A percentile compares a stretch with the other conserved stretches of the same genome.
These are phyloP conservation scores for Conchocele bisecta DNA, from an alignment of 2,888 invertebrate genomes.

Conservation along the genomic window DNA sequence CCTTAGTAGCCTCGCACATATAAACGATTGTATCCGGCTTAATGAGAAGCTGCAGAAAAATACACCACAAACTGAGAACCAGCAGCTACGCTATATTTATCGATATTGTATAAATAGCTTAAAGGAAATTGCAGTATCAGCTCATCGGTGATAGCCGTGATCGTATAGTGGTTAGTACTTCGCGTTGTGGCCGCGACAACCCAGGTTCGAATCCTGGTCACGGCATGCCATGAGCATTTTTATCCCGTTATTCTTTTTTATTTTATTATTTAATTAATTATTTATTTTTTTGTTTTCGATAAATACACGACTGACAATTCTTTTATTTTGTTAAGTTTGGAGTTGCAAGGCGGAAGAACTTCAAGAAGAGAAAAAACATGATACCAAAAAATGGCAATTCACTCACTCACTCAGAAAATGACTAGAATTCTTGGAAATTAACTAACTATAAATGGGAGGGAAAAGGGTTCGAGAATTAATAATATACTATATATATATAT, in stretches of 20 bases:
- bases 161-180: conserved; percentile 79
- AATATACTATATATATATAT: too few relatives aligned
- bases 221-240: conserved; percentile 64
- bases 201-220: conserved; percentile 80
- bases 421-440: too few relatives aligned
- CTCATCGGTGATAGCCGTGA: conserved; percentile 68
- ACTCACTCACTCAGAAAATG: too few relatives aligned
- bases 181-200: conserved; percentile 79
- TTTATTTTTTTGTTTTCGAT: not conserved
- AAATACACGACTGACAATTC: not conserved
- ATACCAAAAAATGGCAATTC: too few relatives aligned
- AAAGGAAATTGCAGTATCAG: not conserved
- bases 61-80: not conserved
- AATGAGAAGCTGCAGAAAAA: too few relatives aligned
- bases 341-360: not conserved
- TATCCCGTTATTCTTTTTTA: not conserved
- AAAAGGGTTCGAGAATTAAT: too few relatives aligned
- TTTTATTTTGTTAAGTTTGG: not conserved
- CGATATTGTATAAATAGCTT: not conserved
- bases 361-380: not conserved
- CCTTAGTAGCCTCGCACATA: too few relatives aligned
- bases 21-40: too few relatives aligned
- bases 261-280: not conserved
- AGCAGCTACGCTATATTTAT: not conserved
- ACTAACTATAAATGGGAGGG: too few relatives aligned